A percentile compares a stretch with the other conserved stretches of the same genome.
These are phyloP conservation scores for Meloe dianella DNA, from an alignment of 2,888 invertebrate species.

Conservation along the genomic window DNA sequence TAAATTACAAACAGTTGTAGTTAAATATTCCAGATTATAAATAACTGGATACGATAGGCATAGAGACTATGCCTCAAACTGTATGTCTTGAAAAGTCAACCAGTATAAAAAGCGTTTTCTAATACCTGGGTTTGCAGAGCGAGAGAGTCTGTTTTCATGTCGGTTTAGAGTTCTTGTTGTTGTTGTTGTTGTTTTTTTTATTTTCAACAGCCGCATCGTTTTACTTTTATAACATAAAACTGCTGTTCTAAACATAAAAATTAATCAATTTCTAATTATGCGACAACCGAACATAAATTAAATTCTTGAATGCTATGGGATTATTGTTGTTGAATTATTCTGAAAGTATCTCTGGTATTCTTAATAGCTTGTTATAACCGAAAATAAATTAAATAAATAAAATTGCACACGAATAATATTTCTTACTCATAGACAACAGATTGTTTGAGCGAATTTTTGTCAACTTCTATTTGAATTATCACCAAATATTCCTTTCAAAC, in stretches of 20 bases:
- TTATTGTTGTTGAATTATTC: constrained; percentile 54
- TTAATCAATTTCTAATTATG: constrained; percentile 61
- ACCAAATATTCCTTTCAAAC: constrained; percentile 16
- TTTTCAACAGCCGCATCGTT: constrained; percentile 32
- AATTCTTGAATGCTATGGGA: constrained; percentile 45
- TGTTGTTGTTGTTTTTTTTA: neutral
- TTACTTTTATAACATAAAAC: constrained; percentile 41
- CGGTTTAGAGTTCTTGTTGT: constrained; percentile 17
- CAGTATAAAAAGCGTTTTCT: constrained; percentile 58
- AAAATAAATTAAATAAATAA: constrained; percentile 47
- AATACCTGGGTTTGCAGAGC: constrained; percentile 54
- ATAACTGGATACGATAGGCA: constrained; percentile 59
- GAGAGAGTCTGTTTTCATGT: constrained; percentile 47
- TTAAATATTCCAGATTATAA: constrained; percentile 63
- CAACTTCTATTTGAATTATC: constrained; percentile 34
- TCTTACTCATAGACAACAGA: constrained; percentile 5
- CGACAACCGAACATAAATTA: constrained; percentile 55
- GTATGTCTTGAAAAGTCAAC: constrained; percentile 37
- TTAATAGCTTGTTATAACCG: constrained; percentile 50
- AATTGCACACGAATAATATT: constrained; percentile 47
- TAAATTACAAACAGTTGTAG: constrained; percentile 62
- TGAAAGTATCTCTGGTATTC: constrained; percentile 53
- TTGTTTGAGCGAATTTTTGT: constrained; percentile 20
- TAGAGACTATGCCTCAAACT: constrained; percentile 31
- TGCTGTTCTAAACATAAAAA: constrained; percentile 55